phyloP scores from a whole-genome alignment of 2,797 vertebrate genomes.

The Dryobates pubescens region DNA sequence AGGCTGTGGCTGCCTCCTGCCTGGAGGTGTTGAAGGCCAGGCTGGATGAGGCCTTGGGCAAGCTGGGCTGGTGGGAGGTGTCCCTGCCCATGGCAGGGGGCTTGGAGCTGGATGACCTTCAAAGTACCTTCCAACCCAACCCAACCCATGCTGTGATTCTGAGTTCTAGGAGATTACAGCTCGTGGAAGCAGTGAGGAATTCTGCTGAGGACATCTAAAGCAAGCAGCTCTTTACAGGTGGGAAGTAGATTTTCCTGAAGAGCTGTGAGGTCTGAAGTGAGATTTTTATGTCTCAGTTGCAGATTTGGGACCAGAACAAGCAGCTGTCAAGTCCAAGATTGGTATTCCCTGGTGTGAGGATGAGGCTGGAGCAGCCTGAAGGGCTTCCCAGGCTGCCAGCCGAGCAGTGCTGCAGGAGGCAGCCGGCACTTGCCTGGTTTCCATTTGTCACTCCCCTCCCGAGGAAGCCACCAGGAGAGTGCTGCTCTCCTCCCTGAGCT shows the following conservation, averaged over 20 bases:
- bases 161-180: not conserved
- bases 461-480: accelerated
- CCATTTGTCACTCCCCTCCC: not conserved
- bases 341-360: not conserved
- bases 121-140: too few relatives aligned
- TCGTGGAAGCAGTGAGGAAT: not conserved
- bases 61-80: too few relatives aligned
- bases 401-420: not conserved
- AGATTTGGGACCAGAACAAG: not conserved
- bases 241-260: not conserved
- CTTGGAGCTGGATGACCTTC: too few relatives aligned
- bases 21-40: too few relatives aligned
- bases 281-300: not conserved
- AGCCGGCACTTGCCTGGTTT: not conserved
- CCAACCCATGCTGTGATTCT: too few relatives aligned
- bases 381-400: not conserved
- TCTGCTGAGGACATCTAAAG: not conserved
- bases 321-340: not conserved
- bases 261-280: not conserved
- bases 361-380: not conserved
- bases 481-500: not conserved
- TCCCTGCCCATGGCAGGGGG: too few relatives aligned
- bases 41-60: too few relatives aligned
- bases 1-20: too few relatives aligned
- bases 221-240: not conserved